Percentiles rank a stretch among this genome's conserved stretches.
These are phyloP conservation scores for Danio aesculapii DNA, from an alignment of 2,797 vertebrate genomes.

Conservation along the genomic window DNA sequence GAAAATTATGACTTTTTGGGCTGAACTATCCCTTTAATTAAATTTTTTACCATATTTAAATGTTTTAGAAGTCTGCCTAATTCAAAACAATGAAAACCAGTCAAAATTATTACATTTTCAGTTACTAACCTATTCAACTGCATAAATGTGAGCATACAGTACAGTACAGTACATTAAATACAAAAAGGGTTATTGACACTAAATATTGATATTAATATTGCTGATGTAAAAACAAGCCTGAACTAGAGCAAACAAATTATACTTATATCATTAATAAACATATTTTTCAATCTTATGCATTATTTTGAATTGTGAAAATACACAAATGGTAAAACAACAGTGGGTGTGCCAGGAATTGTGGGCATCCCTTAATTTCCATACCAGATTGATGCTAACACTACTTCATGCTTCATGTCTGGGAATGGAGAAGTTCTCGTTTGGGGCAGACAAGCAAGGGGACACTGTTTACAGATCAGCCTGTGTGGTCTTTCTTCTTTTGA, in stretches of 20 bases:
- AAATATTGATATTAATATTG: too few species aligned
- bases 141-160: not conserved
- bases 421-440: slow-evolving; percentile 32
- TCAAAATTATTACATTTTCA: too few species aligned
- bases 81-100: too few species aligned
- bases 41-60: too few species aligned
- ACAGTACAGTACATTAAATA: not conserved
- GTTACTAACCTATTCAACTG: not conserved
- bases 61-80: too few species aligned
- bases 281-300: not conserved
- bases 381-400: not conserved
- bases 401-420: slow-evolving; percentile 14
- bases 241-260: slow-evolving; percentile 3
- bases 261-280: slow-evolving; percentile 1
- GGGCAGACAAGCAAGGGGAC: slow-evolving; percentile 36
- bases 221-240: not conserved
- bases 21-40: too few species aligned
- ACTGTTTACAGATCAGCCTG: slow-evolving; percentile 57
- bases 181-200: not conserved
- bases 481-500: slow-evolving; percentile 59
- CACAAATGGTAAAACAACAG: not conserved
- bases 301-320: not conserved
- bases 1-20: too few species aligned
- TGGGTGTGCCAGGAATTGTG: not conserved
- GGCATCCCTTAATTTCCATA: slow-evolving; percentile 16